A percentile compares a stretch with the other conserved stretches of the same genome.
Conservation (phyloP, 2,797 vertebrate genomes). For the Lithobates pipiens region DNA sequence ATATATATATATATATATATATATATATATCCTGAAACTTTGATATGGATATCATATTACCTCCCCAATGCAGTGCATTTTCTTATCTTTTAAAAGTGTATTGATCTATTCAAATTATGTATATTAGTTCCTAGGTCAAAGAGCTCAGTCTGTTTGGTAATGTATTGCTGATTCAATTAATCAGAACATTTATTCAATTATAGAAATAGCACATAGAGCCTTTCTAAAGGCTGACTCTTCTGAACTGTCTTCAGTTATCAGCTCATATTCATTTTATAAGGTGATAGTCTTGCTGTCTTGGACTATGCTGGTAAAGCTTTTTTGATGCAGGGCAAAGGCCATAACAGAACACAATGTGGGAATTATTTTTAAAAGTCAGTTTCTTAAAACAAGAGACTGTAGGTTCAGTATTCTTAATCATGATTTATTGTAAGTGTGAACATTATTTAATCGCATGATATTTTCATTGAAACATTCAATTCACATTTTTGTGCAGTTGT, state of each 20-base stretch:
- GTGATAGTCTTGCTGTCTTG: neutral
- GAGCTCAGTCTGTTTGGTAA: slow-evolving; percentile 18
- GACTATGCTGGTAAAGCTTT: neutral
- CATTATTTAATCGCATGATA: neutral
- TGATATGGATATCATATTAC: neutral
- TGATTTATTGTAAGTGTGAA: neutral
- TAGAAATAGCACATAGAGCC: slow-evolving; percentile 13
- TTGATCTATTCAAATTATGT: slow-evolving; percentile 25
- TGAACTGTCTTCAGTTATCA: neutral
- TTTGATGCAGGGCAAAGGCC: neutral
- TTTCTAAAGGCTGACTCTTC: neutral
- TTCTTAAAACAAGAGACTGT: neutral
- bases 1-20: neutral
- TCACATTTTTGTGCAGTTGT: no score
- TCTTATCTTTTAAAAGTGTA: slow-evolving; percentile 1
- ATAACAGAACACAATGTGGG: neutral
- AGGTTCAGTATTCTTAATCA: neutral
- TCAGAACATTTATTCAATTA: slow-evolving; percentile 26
- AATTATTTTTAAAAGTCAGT: neutral
- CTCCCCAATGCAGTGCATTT: neutral
- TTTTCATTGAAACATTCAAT: no score
- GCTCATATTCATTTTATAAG: neutral
- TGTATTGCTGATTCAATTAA: slow-evolving; percentile 28
- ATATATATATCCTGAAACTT: neutral
- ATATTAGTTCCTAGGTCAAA: slow-evolving; percentile 30